Conservation (phyloP, 2,888 invertebrate species). For the Eutolmus rufibarbis region DNA sequence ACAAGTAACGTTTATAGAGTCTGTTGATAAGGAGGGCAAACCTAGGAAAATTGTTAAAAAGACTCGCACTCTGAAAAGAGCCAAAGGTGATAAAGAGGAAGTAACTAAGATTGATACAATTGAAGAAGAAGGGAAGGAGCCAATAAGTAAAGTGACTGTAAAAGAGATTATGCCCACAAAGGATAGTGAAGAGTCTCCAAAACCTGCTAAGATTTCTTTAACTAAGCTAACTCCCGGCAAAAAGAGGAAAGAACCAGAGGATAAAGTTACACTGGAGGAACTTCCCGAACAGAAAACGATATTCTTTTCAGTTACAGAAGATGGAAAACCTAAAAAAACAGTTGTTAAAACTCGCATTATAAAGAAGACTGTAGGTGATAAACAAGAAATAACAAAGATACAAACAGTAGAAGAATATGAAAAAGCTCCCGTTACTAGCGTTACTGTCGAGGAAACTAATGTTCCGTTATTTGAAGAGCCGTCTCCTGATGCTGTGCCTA, state of each 20-base stretch:
- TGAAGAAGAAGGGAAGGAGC: conserved; percentile 64
- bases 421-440: conserved; percentile 60
- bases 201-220: conserved; percentile 53
- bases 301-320: conserved; percentile 59
- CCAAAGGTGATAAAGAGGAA: conserved; percentile 54
- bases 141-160: conserved; percentile 54
- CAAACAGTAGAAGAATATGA: conserved; percentile 62
- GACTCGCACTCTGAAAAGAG: conserved; percentile 57
- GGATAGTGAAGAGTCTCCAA: conserved; percentile 45
- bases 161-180: conserved; percentile 51
- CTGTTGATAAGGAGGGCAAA: conserved; percentile 55
- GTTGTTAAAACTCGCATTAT: conserved; percentile 63
- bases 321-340: conserved; percentile 59
- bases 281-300: conserved; percentile 58
- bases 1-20: conserved; percentile 57
- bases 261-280: conserved; percentile 56
- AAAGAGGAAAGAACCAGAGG: conserved; percentile 47
- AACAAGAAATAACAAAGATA: conserved; percentile 62
- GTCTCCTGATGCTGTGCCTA: conserved; percentile 47
- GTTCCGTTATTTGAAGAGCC: conserved; percentile 55
- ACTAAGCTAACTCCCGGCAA: conserved; percentile 49
- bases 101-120: conserved; percentile 63
- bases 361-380: conserved; percentile 61
- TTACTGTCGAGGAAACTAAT: conserved; percentile 54
- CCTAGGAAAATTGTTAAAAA: conserved; percentile 55